These are phyloP conservation scores for Drosophila mayri DNA, from an alignment of 1,140 invertebrate species.

Conservation along the genomic window DNA sequence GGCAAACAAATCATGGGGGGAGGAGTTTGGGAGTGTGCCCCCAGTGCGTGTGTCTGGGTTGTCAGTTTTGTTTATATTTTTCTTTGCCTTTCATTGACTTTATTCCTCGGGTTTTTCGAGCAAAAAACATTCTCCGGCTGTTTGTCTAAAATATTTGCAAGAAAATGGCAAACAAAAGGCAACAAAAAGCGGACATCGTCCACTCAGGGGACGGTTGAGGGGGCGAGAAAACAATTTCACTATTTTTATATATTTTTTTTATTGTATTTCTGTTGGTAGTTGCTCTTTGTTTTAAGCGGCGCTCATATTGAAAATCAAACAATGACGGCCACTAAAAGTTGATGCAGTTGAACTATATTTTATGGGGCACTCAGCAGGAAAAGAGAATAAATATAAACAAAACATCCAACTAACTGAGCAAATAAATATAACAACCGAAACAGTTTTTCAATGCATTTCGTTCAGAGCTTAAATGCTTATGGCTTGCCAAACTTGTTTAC, in stretches of 20 bases:
- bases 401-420: conserved; percentile 15
- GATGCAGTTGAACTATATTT: conserved; percentile 67
- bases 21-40: conserved; percentile 8
- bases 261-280: conserved; percentile 1
- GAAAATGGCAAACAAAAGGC: conserved; percentile 71
- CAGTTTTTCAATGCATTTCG: conserved; percentile 30
- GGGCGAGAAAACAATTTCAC: conserved; percentile 26
- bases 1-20: conserved; percentile 63
- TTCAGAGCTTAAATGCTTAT: not conserved
- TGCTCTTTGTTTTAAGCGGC: conserved; percentile 42
- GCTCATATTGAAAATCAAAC: conserved; percentile 57
- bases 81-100: conserved; percentile 80
- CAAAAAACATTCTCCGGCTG: conserved; percentile 39
- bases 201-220: conserved; percentile 9
- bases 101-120: conserved; percentile 33
- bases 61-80: conserved; percentile 77
- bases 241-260: conserved; percentile 5
- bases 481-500: conserved; percentile 22
- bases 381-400: conserved; percentile 20
- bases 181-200: conserved; percentile 48
- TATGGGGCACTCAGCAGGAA: conserved; percentile 56
- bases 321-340: conserved; percentile 46
- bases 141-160: conserved; percentile 79
- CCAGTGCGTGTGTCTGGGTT: conserved; percentile 10
- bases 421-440: conserved; percentile 14